phyloP scores from a whole-genome alignment of 2,797 vertebrate species.

The Rhynchonycteris naso region DNA sequence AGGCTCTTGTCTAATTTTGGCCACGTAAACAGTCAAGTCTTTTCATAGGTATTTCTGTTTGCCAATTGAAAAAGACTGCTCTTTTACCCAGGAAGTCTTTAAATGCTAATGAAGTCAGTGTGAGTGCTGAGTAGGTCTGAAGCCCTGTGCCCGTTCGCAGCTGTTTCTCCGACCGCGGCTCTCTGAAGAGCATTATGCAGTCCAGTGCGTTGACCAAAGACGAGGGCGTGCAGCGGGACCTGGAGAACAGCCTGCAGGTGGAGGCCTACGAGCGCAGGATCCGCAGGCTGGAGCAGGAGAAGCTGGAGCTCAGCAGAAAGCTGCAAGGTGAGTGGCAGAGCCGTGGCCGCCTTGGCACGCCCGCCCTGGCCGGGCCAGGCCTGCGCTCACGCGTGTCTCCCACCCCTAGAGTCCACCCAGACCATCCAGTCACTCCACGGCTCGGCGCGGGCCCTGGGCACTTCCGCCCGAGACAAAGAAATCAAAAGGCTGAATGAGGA shows the following conservation, averaged over 20 bases:
- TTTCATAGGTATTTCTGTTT: neutral
- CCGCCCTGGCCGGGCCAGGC: fast-evolving
- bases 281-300: conserved; percentile 94
- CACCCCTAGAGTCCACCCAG: conserved; percentile 91
- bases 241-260: conserved; percentile 89
- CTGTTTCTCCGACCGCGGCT: conserved; percentile 89
- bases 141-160: conserved; percentile 70
- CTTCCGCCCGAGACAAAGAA: conserved; percentile 92
- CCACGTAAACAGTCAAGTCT: neutral
- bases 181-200: conserved; percentile 85
- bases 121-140: neutral
- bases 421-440: conserved; percentile 90
- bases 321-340: conserved; percentile 90
- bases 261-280: conserved; percentile 95
- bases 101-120: too few relatives aligned
- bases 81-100: neutral
- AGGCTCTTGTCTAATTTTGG: neutral
- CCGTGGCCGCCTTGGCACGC: fast-evolving
- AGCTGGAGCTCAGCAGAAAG: conserved; percentile 94
- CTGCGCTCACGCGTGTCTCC: neutral
- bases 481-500: conserved; percentile 97
- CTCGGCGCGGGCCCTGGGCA: conserved; percentile 87
- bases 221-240: conserved; percentile 84
- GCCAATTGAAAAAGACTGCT: neutral
- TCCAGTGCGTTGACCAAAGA: conserved; percentile 83